A percentile compares a stretch with the other conserved stretches of the same genome.
Conservation (phyloP, 1,140 invertebrate species). For the Lepidurus apus region DNA sequence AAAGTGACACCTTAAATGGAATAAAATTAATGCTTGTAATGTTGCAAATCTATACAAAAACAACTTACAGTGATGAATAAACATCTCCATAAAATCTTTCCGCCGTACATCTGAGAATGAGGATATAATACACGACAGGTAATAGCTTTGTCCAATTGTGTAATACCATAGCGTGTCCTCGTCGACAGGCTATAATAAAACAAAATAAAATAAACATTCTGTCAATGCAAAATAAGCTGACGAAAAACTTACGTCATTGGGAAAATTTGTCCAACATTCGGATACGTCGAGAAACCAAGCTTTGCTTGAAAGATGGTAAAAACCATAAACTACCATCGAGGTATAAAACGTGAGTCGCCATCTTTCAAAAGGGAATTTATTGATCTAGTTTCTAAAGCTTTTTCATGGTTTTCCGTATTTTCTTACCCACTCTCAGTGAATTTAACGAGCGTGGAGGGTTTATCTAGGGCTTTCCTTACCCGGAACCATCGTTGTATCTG, state of each 20-base stretch:
- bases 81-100: conserved; percentile 98
- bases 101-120: conserved; percentile 88
- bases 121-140: conserved; percentile 85
- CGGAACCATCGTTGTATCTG: not conserved
- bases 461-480: not conserved
- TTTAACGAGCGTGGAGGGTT: not conserved
- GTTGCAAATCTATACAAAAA: not conserved
- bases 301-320: conserved; percentile 83
- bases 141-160: conserved; percentile 90
- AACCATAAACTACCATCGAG: conserved; percentile 73
- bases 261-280: conserved; percentile 76
- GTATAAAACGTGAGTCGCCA: conserved; percentile 87
- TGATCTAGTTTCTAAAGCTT: not conserved
- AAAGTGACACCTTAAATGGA: conserved; percentile 69
- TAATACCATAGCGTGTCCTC: conserved; percentile 60
- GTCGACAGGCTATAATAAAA: not conserved
- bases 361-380: conserved; percentile 43
- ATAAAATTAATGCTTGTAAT: not conserved
- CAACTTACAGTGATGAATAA: conserved; percentile 69
- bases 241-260: conserved; percentile 43
- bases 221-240: not conserved
- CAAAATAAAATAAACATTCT: not conserved
- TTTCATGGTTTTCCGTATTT: not conserved
- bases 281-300: conserved; percentile 91
- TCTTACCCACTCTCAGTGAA: not conserved